phyloP scores from a whole-genome alignment of 64 coral and sea anemone species.

The Astreopora myriophthalma region DNA sequence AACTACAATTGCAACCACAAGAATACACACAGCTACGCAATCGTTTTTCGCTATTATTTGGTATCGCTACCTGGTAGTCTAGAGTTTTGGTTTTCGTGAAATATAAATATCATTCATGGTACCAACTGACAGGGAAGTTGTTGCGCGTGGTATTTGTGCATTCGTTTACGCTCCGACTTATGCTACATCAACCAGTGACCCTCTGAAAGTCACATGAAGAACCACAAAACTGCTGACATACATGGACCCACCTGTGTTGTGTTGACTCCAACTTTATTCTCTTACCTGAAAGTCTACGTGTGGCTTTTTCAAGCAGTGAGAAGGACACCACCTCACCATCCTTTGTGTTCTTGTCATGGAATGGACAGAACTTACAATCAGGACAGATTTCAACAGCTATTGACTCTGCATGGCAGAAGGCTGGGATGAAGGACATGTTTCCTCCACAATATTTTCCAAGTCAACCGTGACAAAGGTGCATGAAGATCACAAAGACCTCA shows the following conservation, averaged over 20 bases:
- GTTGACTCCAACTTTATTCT: not conserved
- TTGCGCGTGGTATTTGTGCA: too few species aligned
- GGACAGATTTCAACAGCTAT: slow-evolving; percentile 17
- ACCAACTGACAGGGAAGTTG: too few species aligned
- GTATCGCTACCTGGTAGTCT: too few species aligned
- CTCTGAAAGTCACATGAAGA: too few species aligned
- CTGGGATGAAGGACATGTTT: not conserved
- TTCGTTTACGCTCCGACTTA: too few species aligned
- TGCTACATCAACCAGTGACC: too few species aligned
- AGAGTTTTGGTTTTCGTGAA: too few species aligned
- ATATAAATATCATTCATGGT: too few species aligned
- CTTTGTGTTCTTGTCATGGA: slow-evolving; percentile 10
- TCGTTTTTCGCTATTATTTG: too few species aligned
- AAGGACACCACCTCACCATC: not conserved
- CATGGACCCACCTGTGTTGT: not conserved
- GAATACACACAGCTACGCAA: too few species aligned
- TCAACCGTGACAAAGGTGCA: slow-evolving; percentile 49
- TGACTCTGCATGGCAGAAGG: slow-evolving; percentile 9
- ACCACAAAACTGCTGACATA: not conserved
- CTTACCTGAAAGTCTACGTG: not conserved
- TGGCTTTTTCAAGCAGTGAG: not conserved
- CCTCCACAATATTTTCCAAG: slow-evolving; percentile 50
- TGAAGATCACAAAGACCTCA: slow-evolving; percentile 9
- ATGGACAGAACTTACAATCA: not conserved
- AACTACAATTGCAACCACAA: too few species aligned